phyloP scores from a whole-genome alignment of 2,113 vertebrate genomes.

The Pygoscelis antarcticus region DNA sequence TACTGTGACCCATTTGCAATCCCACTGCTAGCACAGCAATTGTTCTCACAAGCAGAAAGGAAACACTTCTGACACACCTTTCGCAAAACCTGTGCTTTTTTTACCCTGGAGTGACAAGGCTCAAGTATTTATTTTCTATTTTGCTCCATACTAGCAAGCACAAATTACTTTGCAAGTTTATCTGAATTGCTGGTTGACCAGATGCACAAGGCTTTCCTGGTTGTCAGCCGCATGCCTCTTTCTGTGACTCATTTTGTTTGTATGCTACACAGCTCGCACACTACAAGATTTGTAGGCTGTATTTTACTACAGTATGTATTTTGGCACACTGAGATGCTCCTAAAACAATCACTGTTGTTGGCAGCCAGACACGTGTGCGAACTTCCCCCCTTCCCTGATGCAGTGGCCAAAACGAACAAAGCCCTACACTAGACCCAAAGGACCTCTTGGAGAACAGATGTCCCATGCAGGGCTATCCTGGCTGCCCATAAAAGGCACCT shows the following conservation, averaged over 20 bases:
- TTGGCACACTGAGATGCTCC: neutral
- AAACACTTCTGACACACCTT: neutral
- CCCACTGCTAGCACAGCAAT: neutral
- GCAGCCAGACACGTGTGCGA: neutral
- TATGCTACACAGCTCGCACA: accelerated
- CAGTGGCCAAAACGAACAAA: neutral
- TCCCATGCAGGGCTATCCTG: neutral
- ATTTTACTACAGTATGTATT: neutral
- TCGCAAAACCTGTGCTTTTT: neutral
- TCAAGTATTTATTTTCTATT: neutral
- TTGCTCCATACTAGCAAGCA: neutral
- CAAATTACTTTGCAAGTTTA: neutral
- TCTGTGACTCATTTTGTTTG: neutral
- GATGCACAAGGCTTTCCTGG: neutral
- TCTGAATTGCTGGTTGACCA: neutral
- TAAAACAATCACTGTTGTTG: neutral
- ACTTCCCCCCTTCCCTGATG: neutral
- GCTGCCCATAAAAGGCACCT: neutral
- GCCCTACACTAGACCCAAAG: neutral
- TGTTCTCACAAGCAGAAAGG: neutral
- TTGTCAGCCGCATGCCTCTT: neutral
- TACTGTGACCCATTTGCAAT: neutral
- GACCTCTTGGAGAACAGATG: neutral
- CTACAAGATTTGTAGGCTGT: neutral
- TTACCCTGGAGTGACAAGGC: neutral